Evolutionary conservation across 2,113 vertebrate species (phyloP).

Genomic region (Pristiophorus japonicus): DNA sequence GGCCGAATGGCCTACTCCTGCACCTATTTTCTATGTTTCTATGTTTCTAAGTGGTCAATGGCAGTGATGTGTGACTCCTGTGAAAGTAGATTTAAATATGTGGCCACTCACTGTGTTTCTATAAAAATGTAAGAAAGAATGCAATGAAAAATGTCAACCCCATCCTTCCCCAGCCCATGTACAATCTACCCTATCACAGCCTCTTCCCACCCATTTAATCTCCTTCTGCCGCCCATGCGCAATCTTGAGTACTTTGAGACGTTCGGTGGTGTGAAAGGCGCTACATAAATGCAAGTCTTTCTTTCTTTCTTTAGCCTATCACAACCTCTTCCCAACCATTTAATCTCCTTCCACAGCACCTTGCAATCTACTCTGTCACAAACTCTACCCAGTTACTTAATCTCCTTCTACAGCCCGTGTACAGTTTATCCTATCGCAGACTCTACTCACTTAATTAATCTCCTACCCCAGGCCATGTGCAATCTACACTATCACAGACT

Average conservation of each 20-base stretch:
- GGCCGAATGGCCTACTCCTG: no score
- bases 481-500: neutral
- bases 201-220: neutral
- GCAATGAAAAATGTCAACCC: neutral
- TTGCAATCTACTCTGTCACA: no score
- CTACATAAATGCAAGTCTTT: no score
- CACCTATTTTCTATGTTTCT: no score
- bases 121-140: neutral
- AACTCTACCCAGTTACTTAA: no score
- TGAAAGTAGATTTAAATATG: no score
- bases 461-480: neutral
- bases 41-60: no score
- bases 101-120: neutral
- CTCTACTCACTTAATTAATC: neutral
- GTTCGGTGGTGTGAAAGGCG: no score
- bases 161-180: neutral
- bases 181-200: neutral
- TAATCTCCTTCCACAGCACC: no score
- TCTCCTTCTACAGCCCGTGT: neutral
- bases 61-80: neutral
- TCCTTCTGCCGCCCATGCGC: neutral
- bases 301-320: no score
- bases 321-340: no score
- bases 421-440: neutral
- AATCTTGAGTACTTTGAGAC: no score